Conservation (phyloP, 1,140 invertebrate species). For the Sminthurides bifidus region DNA sequence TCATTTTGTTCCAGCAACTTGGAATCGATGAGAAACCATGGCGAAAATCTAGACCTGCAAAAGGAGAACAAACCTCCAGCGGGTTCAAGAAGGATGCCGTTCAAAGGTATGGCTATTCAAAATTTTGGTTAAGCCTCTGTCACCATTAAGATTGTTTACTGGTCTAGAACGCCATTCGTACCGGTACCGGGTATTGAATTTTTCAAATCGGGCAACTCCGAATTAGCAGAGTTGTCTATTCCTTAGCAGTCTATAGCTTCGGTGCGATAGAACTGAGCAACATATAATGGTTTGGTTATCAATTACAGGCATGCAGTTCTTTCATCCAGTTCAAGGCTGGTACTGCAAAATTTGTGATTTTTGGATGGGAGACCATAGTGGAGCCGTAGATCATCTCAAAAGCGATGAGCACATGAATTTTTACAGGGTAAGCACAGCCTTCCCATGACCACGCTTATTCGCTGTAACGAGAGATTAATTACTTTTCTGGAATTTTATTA, state of each 20-base stretch:
- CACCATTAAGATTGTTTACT: no score
- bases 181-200: no score
- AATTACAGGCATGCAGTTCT: constrained; percentile 60
- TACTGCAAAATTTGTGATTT: constrained; percentile 72
- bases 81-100: constrained; percentile 26
- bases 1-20: constrained; percentile 21
- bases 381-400: constrained; percentile 69
- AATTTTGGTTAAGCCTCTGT: no score
- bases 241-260: no score
- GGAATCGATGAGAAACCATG: constrained; percentile 30
- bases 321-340: constrained; percentile 72
- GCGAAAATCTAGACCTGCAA: constrained; percentile 7
- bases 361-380: constrained; percentile 76
- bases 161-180: no score
- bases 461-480: neutral
- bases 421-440: constrained; percentile 52
- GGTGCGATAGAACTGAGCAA: no score
- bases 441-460: neutral
- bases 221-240: no score
- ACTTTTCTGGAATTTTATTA: constrained; percentile 36
- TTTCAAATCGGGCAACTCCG: no score
- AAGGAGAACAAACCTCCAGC: constrained; percentile 11
- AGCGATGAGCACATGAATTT: constrained; percentile 61
- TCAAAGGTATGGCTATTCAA: constrained; percentile 31
- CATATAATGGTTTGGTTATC: no score